Percentiles rank a stretch among this genome's conserved stretches.
phyloP scores from a whole-genome alignment of 2,888 invertebrate species.

The Mystacides longicornis region DNA sequence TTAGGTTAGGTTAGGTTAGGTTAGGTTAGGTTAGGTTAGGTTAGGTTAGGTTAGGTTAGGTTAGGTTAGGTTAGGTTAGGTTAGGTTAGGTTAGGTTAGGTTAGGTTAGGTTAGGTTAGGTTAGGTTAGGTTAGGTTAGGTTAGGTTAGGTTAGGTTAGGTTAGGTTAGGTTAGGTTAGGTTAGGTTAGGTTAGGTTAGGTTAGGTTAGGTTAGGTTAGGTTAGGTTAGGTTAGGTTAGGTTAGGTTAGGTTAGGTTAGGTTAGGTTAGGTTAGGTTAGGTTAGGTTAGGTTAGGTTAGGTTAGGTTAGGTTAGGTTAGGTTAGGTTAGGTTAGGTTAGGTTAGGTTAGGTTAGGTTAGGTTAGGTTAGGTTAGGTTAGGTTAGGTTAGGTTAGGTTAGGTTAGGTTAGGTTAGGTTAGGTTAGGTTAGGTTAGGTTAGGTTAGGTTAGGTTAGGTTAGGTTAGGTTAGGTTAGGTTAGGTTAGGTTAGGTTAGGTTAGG shows the following conservation, averaged over 20 bases:
- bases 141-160: neutral
- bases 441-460: neutral
- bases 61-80: neutral
- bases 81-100: neutral
- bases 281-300: neutral
- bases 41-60: neutral
- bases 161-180: neutral
- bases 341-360: neutral
- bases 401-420: neutral
- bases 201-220: neutral
- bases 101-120: neutral
- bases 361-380: neutral
- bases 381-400: neutral
- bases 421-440: neutral
- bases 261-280: neutral
- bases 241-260: neutral
- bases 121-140: neutral
- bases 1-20: neutral
- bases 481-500: neutral
- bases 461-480: neutral
- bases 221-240: neutral
- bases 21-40: neutral
- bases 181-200: neutral
- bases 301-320: neutral
- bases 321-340: neutral